Evolutionary conservation across 2,113 vertebrate genomes (phyloP).

Genomic region (Vanacampus margaritifer): DNA sequence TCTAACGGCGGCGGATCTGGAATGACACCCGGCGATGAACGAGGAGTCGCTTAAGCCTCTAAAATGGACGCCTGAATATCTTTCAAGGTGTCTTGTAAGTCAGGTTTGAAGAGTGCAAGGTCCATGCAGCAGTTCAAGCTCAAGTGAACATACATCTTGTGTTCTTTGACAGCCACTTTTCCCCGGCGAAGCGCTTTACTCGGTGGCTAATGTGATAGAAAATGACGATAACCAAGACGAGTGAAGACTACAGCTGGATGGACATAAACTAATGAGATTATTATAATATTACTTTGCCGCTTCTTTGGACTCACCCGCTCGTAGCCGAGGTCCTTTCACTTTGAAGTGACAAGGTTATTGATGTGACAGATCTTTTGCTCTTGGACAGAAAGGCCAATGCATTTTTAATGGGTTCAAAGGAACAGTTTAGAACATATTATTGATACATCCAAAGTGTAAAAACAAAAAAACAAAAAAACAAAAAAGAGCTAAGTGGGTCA

Average conservation of each 20-base stretch:
- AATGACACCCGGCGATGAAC: background rate
- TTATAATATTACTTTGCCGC: conserved; percentile 60
- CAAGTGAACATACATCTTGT: conserved; percentile 39
- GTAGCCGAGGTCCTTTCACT: conserved; percentile 45
- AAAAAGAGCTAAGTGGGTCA: background rate
- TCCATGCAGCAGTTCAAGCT: conserved; percentile 9
- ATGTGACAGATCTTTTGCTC: background rate
- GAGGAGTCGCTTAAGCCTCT: background rate
- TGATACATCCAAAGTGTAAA: background rate
- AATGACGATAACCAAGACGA: conserved; percentile 58
- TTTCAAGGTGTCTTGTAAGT: conserved; percentile 15
- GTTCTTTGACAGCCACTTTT: conserved; percentile 38
- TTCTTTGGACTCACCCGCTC: conserved; percentile 56
- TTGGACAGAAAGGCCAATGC: background rate
- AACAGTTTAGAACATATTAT: background rate
- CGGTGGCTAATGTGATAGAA: conserved; percentile 65
- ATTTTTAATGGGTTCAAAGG: background rate
- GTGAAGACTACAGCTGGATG: conserved; percentile 55
- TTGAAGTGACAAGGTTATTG: conserved; percentile 31
- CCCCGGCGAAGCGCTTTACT: conserved; percentile 39
- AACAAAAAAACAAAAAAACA: background rate
- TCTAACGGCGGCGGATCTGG: background rate
- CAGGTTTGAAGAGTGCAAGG: background rate
- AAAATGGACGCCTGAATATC: conserved; percentile 34
- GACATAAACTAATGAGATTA: conserved; percentile 71